Percentiles rank a stretch among this genome's conserved stretches.
Conservation (phyloP, 2,113 vertebrate genomes). For the Otocyon megalotis region DNA sequence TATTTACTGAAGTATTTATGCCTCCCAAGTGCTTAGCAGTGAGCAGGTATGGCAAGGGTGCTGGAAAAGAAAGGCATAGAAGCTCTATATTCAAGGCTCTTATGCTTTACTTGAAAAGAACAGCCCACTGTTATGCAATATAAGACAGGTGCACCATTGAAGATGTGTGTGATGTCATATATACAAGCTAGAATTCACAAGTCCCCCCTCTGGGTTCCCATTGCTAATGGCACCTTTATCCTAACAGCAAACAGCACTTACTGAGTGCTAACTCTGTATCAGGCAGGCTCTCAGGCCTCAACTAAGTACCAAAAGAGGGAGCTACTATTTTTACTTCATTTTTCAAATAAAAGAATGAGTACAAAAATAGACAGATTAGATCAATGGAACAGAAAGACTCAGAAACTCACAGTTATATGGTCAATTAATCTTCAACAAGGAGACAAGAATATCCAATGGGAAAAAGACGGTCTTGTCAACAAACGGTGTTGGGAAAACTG, state of each 20-base stretch:
- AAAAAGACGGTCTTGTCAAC: background rate
- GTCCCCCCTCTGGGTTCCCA: background rate
- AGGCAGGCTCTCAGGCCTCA: background rate
- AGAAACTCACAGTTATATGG: background rate
- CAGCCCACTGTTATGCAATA: background rate
- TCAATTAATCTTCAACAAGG: background rate
- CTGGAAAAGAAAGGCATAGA: background rate
- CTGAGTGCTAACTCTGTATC: accelerated
- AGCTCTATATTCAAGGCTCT: background rate
- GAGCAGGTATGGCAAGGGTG: background rate
- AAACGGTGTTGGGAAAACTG: background rate
- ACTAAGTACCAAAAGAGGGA: background rate
- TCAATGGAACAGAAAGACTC: background rate
- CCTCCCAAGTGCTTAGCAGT: background rate
- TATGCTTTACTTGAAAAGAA: background rate
- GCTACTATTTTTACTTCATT: background rate
- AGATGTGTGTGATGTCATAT: background rate
- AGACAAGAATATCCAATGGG: background rate
- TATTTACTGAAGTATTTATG: background rate
- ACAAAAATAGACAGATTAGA: background rate
- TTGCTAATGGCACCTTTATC: background rate
- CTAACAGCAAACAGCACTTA: background rate
- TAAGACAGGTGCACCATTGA: background rate
- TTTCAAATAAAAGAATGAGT: background rate
- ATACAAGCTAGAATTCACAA: background rate